Evolutionary conservation across 2,113 vertebrate species (phyloP).

Genomic region (Panurus biarmicus): DNA sequence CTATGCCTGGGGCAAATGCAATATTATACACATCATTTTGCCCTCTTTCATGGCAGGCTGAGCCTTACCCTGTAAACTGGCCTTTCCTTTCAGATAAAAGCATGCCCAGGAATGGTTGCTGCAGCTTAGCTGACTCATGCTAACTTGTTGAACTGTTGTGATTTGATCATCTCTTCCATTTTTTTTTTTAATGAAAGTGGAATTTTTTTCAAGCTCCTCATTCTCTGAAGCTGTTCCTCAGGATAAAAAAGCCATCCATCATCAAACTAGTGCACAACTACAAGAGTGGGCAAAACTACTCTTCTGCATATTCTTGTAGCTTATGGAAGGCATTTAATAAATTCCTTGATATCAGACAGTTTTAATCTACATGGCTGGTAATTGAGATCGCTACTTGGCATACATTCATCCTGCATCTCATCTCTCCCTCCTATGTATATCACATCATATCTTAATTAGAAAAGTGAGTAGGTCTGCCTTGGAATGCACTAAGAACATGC

Average conservation of each 20-base stretch:
- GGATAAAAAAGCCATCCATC: slow-evolving; percentile 4
- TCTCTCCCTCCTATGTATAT: slow-evolving; percentile 9
- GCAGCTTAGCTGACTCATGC: slow-evolving; percentile 24
- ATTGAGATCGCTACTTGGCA: slow-evolving; percentile 27
- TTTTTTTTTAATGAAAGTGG: not conserved
- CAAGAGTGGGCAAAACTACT: not conserved
- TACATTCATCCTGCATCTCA: slow-evolving; percentile 26
- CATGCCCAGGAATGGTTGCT: not conserved
- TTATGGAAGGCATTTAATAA: slow-evolving; percentile 37
- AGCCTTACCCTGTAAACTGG: not conserved
- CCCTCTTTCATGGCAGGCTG: not conserved
- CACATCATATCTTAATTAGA: slow-evolving; percentile 42
- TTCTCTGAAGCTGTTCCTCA: not conserved
- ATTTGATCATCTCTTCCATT: not conserved
- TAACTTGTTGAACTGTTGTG: not conserved
- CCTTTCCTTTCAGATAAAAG: not conserved
- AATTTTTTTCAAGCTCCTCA: not conserved
- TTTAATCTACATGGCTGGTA: slow-evolving; percentile 24
- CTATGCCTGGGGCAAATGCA: not conserved
- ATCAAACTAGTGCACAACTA: not conserved
- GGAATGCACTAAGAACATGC: not conserved
- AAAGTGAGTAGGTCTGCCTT: slow-evolving; percentile 29
- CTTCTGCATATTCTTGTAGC: not conserved
- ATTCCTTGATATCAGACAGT: not conserved
- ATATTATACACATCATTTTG: not conserved